Evolutionary conservation across 53 echinoderm and acorn worm species (phyloP).

Genomic region (Crossaster papposus): DNA sequence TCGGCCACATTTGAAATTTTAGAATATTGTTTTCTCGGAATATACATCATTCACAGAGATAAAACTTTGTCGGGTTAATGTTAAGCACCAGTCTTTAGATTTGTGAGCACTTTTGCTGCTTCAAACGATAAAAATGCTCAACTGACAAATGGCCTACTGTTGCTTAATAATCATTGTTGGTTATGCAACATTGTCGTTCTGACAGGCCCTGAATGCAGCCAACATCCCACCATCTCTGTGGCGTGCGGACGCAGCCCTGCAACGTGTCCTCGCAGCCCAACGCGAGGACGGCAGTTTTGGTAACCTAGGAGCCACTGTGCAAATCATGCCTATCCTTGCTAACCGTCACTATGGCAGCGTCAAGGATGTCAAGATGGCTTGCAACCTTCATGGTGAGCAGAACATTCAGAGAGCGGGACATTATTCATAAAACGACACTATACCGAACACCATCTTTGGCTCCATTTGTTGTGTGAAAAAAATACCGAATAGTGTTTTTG

Average conservation of each 20-base stretch:
- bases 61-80: too few relatives aligned
- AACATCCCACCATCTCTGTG: constrained; percentile 47
- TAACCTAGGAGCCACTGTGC: constrained; percentile 76
- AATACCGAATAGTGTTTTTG: too few relatives aligned
- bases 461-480: too few relatives aligned
- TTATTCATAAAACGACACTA: neutral
- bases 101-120: too few relatives aligned
- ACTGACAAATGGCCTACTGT: too few relatives aligned
- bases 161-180: too few relatives aligned
- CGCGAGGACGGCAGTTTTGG: constrained; percentile 79
- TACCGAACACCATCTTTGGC: too few relatives aligned
- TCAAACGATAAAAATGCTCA: too few relatives aligned
- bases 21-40: too few relatives aligned
- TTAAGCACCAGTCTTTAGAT: too few relatives aligned
- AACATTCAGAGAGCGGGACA: neutral
- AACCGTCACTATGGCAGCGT: constrained; percentile 76
- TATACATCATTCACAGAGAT: too few relatives aligned
- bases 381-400: constrained; percentile 35
- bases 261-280: constrained; percentile 60
- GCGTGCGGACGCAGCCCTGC: constrained; percentile 66
- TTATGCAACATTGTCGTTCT: neutral
- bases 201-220: constrained; percentile 81
- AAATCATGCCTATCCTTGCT: constrained; percentile 81
- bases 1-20: too few relatives aligned
- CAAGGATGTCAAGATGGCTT: constrained; percentile 67